A percentile compares a stretch with the other conserved stretches of the same genome.
Conservation (phyloP, 92 coral and sea anemone species). For the Phenganax subtilis region DNA sequence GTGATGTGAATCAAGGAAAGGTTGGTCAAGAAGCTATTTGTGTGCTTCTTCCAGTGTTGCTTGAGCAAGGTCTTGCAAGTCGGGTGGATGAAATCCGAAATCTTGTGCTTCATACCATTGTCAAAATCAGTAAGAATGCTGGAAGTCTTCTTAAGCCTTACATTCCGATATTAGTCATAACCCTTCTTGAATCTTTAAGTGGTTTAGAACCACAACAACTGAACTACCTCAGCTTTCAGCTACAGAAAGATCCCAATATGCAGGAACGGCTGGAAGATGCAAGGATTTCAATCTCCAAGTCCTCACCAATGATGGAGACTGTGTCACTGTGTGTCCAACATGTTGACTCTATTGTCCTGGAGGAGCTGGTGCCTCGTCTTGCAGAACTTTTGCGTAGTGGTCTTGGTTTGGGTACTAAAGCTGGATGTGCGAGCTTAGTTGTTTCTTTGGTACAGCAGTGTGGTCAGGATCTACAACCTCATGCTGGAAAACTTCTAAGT, state of each 20-base stretch:
- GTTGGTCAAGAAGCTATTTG: constrained; percentile 79
- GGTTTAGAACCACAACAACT: constrained; percentile 86
- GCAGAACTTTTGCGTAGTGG: constrained; percentile 87
- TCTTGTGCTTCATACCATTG: constrained; percentile 77
- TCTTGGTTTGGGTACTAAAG: constrained; percentile 96
- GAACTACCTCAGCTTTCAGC: constrained; percentile 84
- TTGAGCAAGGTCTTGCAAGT: constrained; percentile 77
- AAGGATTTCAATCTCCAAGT: constrained; percentile 81
- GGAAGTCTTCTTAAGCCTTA: constrained; percentile 92
- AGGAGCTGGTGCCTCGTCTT: constrained; percentile 79
- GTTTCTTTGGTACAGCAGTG: constrained; percentile 91
- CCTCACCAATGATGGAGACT: constrained; percentile 99
- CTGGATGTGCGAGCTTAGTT: constrained; percentile 82
- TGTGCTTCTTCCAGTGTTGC: constrained; percentile 69
- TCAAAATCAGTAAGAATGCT: constrained; percentile 97
- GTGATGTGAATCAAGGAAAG: constrained; percentile 92
- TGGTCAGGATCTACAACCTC: constrained; percentile 69
- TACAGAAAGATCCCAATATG: constrained; percentile 73
- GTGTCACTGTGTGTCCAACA: constrained; percentile 87
- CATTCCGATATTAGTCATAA: constrained; percentile 76
- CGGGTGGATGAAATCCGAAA: constrained; percentile 78
- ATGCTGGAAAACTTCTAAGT: constrained; percentile 83
- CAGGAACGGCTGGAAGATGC: constrained; percentile 90
- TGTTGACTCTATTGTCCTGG: constrained; percentile 77
- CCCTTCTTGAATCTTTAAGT: constrained; percentile 89